Conservation (phyloP, 2,113 vertebrate genomes). For the Oriolus oriolus region DNA sequence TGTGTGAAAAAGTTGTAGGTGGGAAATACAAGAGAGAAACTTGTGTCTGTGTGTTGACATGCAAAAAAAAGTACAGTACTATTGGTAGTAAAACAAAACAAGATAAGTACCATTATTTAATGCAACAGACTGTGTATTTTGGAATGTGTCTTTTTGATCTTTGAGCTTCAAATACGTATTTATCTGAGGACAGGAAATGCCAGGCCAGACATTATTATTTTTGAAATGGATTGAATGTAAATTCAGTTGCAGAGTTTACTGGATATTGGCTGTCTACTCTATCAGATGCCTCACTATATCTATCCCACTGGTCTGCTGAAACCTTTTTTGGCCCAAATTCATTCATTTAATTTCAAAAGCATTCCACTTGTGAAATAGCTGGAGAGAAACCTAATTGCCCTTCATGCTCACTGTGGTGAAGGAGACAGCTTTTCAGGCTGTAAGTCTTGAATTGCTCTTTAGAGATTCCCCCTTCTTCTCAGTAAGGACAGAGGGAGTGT, state of each 20-base stretch:
- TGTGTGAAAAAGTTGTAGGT: too few relatives aligned
- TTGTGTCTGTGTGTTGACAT: not conserved
- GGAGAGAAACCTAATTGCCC: not conserved
- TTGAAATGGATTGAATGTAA: not conserved
- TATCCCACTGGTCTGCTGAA: not conserved
- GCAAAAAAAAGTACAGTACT: not conserved
- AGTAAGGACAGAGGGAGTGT: not conserved
- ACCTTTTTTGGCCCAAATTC: not conserved
- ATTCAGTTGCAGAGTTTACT: not conserved
- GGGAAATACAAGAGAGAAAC: not conserved
- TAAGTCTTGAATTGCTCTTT: not conserved
- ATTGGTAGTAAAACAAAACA: not conserved
- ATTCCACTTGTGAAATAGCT: not conserved
- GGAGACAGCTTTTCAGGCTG: not conserved
- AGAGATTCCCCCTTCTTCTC: not conserved
- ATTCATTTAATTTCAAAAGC: not conserved
- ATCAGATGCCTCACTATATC: not conserved
- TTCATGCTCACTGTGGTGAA: not conserved
- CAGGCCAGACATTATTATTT: not conserved
- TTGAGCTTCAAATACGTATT: not conserved
- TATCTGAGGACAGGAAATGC: not conserved
- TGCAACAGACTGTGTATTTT: not conserved
- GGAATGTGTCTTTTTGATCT: not conserved
- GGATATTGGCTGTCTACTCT: not conserved
- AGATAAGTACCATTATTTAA: not conserved